Conservation (phyloP, 2,113 vertebrate species). For the Delphinapterus leucas region DNA sequence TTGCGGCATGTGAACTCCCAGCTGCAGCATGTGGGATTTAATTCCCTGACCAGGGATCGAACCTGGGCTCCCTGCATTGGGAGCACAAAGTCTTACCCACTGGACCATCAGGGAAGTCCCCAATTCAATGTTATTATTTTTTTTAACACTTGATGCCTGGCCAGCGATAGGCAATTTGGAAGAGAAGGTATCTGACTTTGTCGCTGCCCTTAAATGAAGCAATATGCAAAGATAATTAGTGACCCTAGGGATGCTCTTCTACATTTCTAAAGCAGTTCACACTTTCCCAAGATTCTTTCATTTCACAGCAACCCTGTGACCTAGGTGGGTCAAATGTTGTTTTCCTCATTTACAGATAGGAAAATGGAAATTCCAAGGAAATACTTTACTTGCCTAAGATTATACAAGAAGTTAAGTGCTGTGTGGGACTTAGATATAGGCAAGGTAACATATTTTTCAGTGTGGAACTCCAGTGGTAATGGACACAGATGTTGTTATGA, state of each 20-base stretch:
- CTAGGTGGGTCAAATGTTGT: neutral
- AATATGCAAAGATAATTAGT: neutral
- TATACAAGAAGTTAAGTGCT: neutral
- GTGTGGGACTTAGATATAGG: neutral
- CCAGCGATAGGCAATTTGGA: neutral
- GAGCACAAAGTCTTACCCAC: too few species aligned
- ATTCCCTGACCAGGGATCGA: too few species aligned
- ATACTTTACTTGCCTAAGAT: neutral
- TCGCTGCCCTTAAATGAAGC: neutral
- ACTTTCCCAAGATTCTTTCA: neutral
- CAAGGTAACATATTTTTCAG: neutral
- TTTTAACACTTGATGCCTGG: neutral
- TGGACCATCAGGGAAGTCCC: too few species aligned
- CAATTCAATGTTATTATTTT: neutral
- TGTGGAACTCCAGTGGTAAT: neutral
- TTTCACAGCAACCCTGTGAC: neutral
- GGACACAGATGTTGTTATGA: neutral
- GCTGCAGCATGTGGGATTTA: too few species aligned
- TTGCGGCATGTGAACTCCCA: too few species aligned
- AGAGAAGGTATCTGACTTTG: neutral
- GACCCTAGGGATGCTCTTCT: neutral
- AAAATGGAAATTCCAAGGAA: neutral
- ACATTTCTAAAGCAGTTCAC: neutral
- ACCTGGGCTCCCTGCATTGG: too few species aligned
- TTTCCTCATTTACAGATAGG: neutral